phyloP scores from a whole-genome alignment of 2,888 invertebrate genomes.

The Muschampia plurimacula region DNA sequence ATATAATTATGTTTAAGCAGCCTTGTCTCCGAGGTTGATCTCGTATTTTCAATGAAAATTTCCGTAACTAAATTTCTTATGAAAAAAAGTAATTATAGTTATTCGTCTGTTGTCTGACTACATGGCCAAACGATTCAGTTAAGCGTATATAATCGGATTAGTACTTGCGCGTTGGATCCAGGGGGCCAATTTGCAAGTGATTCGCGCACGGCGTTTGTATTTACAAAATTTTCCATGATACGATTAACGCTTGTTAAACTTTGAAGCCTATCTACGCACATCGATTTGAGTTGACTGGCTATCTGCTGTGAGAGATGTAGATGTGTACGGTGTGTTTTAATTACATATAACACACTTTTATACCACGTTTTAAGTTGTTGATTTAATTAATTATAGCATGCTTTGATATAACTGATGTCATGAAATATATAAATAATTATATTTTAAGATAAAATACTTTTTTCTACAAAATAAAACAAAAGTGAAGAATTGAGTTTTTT shows the following conservation, averaged over 20 bases:
- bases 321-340: too few relatives aligned
- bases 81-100: not conserved
- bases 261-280: not conserved
- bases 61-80: not conserved
- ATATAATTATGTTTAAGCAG: too few relatives aligned
- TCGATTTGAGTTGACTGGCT: not conserved
- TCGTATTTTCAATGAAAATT: not conserved
- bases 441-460: too few relatives aligned
- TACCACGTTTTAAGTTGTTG: too few relatives aligned
- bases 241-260: slow-evolving; percentile 28
- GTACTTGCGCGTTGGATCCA: slow-evolving; percentile 46
- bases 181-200: slow-evolving; percentile 52
- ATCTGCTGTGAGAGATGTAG: too few relatives aligned
- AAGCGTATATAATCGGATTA: slow-evolving; percentile 49
- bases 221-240: slow-evolving; percentile 34
- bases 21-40: too few relatives aligned
- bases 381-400: too few relatives aligned
- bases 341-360: too few relatives aligned
- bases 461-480: too few relatives aligned
- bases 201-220: slow-evolving; percentile 44
- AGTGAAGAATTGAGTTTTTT: too few relatives aligned
- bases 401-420: too few relatives aligned
- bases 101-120: slow-evolving; percentile 9
- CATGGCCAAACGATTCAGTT: slow-evolving; percentile 38
- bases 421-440: too few relatives aligned